phyloP scores from a whole-genome alignment of 2,113 vertebrate genomes.

The Rostratula benghalensis region DNA sequence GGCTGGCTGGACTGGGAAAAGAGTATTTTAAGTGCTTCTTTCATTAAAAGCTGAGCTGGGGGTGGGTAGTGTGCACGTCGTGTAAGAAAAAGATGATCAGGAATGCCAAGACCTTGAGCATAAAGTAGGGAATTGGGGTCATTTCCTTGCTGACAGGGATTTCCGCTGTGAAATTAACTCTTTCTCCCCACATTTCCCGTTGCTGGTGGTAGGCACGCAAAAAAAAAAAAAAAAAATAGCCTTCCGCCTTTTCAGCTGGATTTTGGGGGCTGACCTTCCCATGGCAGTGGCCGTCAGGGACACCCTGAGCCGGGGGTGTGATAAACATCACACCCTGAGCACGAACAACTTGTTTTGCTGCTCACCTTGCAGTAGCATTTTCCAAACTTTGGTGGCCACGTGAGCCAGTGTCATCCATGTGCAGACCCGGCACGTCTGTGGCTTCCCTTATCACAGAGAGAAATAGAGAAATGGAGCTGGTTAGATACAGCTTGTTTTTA shows the following conservation, averaged over 20 bases:
- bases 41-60: not conserved
- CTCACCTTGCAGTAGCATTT: rapidly evolving
- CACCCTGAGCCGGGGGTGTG: not conserved
- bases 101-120: not conserved
- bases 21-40: not conserved
- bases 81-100: not conserved
- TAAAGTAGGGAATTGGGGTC: not conserved
- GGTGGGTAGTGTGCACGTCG: rapidly evolving
- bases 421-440: not conserved
- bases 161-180: not conserved
- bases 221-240: not conserved
- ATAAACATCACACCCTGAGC: not conserved
- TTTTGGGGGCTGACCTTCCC: not conserved
- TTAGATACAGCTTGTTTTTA: not conserved
- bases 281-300: not conserved
- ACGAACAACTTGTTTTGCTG: not conserved
- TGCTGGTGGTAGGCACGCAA: rapidly evolving
- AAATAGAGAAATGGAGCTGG: not conserved
- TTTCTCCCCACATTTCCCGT: not conserved
- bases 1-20: not conserved
- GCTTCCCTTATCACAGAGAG: not conserved
- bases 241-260: not conserved
- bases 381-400: not conserved
- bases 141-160: not conserved
- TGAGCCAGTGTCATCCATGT: not conserved